Evolutionary conservation across 2,797 vertebrate genomes (phyloP).

Genomic region (Pseudochirops cupreus): DNA sequence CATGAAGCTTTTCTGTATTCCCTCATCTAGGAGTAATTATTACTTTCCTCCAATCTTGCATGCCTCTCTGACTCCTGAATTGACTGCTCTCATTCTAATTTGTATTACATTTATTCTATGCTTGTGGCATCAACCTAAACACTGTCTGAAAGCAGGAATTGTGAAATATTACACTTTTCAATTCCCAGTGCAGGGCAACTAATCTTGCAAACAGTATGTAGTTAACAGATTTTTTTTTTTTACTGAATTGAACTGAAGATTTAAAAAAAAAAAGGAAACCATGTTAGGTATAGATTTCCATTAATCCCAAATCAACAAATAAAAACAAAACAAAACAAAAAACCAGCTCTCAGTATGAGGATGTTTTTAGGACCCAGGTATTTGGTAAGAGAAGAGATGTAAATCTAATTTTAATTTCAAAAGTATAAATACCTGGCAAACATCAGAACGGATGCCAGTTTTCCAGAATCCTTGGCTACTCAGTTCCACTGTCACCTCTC

Average conservation of each 20-base stretch:
- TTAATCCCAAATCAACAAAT: slow-evolving; percentile 24
- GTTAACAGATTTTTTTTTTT: background rate
- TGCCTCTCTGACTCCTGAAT: background rate
- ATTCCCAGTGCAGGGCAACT: background rate
- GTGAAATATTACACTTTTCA: background rate
- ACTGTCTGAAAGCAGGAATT: background rate
- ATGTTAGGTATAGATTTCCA: background rate
- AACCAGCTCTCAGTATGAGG: slow-evolving; percentile 31
- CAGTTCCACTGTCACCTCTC: slow-evolving; percentile 98
- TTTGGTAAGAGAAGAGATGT: slow-evolving; percentile 30
- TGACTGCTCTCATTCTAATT: background rate
- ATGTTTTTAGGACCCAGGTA: slow-evolving; percentile 13
- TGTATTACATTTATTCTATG: background rate
- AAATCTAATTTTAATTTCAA: rapidly evolving
- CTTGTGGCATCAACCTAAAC: background rate
- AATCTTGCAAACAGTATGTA: background rate
- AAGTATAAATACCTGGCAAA: slow-evolving; percentile 92
- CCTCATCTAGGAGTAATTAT: background rate
- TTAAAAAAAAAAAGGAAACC: background rate
- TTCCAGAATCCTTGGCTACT: slow-evolving; percentile 99
- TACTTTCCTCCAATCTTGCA: background rate
- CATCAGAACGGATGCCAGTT: slow-evolving; percentile 97
- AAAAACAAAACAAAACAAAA: background rate
- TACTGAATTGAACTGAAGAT: background rate
- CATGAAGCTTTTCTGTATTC: background rate